Evolutionary conservation across 53 echinoderm and acorn worm species (phyloP).

Genomic region (Apostichopus leukothele): DNA sequence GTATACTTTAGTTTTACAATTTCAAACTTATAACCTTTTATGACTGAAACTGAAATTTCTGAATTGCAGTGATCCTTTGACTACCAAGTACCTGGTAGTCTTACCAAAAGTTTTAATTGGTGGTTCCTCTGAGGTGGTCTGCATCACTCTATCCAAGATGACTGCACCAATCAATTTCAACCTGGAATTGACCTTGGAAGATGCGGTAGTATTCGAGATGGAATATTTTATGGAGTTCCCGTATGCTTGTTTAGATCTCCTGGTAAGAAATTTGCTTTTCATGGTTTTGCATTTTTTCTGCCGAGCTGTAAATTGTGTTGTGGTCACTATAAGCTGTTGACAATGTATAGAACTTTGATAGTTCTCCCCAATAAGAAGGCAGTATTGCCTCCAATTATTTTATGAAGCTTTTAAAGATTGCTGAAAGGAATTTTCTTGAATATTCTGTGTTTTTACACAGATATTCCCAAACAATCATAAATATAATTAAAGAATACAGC

Average conservation of each 20-base stretch:
- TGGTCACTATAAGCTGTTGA: neutral
- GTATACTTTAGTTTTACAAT: too few relatives aligned
- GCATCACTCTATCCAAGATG: slow-evolving; percentile 58
- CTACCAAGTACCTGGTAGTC: slow-evolving; percentile 58
- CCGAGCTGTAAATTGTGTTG: neutral
- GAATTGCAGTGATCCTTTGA: neutral
- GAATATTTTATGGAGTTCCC: slow-evolving; percentile 63
- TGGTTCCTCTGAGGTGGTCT: slow-evolving; percentile 79
- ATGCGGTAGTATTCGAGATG: slow-evolving; percentile 42
- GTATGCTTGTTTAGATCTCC: slow-evolving; percentile 52
- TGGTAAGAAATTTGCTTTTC: slow-evolving; percentile 48
- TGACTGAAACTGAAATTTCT: neutral
- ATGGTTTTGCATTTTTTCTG: too few relatives aligned
- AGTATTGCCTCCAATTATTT: too few relatives aligned
- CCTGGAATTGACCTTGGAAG: slow-evolving; percentile 40
- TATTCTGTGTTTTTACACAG: too few relatives aligned
- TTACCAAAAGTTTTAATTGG: slow-evolving; percentile 75
- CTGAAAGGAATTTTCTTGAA: too few relatives aligned
- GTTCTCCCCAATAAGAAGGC: too few relatives aligned
- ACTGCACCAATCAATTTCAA: slow-evolving; percentile 59
- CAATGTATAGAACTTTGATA: neutral
- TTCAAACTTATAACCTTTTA: too few relatives aligned
- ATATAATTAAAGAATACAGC: too few relatives aligned
- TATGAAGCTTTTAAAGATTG: too few relatives aligned
- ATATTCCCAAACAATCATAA: too few relatives aligned